Base-by-base conservation (phyloP, 1,140 invertebrate species). In the Saxidomus purpurata region DNA sequence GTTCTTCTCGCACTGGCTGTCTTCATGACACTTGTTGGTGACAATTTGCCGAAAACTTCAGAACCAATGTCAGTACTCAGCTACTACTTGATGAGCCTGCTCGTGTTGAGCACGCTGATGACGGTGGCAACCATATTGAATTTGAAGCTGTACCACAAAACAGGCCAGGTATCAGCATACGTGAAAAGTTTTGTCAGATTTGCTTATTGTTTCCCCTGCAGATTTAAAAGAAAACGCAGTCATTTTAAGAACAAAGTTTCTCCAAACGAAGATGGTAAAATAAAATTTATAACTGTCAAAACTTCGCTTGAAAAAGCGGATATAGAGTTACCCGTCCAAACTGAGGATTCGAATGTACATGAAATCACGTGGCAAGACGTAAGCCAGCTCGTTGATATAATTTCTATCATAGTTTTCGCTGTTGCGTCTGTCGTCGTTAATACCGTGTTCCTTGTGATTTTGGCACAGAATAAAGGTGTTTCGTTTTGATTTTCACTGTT, bases 11-110 rank as follows among this genome's bases (percentile, higher is more conserved):
- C 85, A 15, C 22, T 87, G 19, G 85, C 76, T 0, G 85, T 87
- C 25, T 87, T 87, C 40, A 79, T 87, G 76, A 87, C 85, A 19
- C 19, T 87, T 6, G 85, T 87, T 25, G 49, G 74, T 25, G 85
- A 87, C 38, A 87, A 80, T 38, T 19, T 87, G 4, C 85, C 85
- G 9, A 79, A 69, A 69, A 67, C 36, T 11, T 87, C 85, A 17
- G 76, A 71, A 13, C 85, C 85, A 28, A 69, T 87, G 76, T 38
- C 85, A 9, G 19, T 80, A 8, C n/a, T 87, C 3, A 55, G 74
- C 55, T 87, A 63, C 40, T 80, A 80, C 34, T 13, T 87, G 36
- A 25, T 83, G 55, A 38, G 40, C 19, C n/a, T 69, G 1, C 1
- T 83, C 4, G n/a, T 25, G 1, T 3, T 36, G 0, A 83, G 61